Evolutionary conservation across 2,113 vertebrate species (phyloP).

Genomic region (Phrynosoma blainvillii): DNA sequence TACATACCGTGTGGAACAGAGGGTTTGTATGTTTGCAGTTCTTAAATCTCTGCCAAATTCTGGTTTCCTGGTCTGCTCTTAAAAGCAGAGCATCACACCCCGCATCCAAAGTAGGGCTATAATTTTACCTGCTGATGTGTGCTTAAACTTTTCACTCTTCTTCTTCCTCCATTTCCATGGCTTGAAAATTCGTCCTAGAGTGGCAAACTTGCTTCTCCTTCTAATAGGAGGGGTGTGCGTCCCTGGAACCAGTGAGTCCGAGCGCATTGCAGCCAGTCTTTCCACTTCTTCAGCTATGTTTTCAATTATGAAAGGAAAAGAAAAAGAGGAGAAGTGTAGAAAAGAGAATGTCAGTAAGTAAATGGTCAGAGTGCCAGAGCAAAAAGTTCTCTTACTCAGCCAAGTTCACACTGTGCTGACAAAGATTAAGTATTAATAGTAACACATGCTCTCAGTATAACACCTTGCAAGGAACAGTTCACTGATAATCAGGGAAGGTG

Average conservation of each 20-base stretch:
- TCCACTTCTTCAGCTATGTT: slow-evolving; percentile 94
- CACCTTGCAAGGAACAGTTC: neutral
- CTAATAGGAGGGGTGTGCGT: slow-evolving; percentile 94
- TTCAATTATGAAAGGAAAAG: slow-evolving; percentile 40
- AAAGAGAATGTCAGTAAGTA: neutral
- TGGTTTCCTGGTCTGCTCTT: neutral
- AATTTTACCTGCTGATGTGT: slow-evolving; percentile 93
- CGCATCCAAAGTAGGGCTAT: accelerated
- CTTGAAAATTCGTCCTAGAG: slow-evolving; percentile 94
- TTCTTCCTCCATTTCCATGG: slow-evolving; percentile 99
- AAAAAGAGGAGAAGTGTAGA: slow-evolving; percentile 39
- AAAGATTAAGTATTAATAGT: slow-evolving; percentile 9
- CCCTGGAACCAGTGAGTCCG: slow-evolving; percentile 91
- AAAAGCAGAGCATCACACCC: slow-evolving; percentile 22
- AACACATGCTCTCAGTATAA: slow-evolving; percentile 1
- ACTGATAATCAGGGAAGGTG: neutral
- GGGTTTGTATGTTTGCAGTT: neutral
- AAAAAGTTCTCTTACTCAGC: neutral
- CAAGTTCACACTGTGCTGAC: neutral
- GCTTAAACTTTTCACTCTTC: slow-evolving; percentile 99
- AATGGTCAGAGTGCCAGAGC: neutral
- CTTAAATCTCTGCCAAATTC: neutral
- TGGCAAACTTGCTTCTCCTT: slow-evolving; percentile 93
- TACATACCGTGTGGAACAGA: neutral
- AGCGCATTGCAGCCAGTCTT: slow-evolving; percentile 94